Evolutionary conservation across 2,888 invertebrate species (phyloP), one percentile per base, ranked within the genome.

Genomic region (Hyalella azteca): DNA sequence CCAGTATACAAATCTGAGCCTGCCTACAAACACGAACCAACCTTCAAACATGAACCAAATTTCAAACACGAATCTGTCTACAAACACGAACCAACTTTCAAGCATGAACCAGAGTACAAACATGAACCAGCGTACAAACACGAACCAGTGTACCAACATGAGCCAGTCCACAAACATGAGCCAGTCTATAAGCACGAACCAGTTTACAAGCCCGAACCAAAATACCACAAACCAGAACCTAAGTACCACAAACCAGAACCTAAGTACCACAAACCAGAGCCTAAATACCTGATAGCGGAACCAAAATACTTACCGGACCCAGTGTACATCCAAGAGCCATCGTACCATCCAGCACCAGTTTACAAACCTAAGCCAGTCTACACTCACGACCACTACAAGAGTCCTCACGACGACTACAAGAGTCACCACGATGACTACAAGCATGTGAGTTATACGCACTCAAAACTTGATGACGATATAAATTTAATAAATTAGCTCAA

Each of bases 311-410:
- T 40, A 13, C 40, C 73, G 1, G 73, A 29, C 4, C 73, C 77
- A 7, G 49, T 32, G 26, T 78, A 78, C 77, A n/a, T 49, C n/a
- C 29, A 29, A 9, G 76, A 26, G 48, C 76, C 76, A 11, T 48
- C 76, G 13, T 75, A 75, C 75, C 40, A 73, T 15, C 40, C 73
- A 2, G 73, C 40, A 13, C 73, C 77, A 7, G 49, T 32, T 13
- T 78, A 78, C 77, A 7, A 50, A 5, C 77, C 78, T 22, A 59
- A 78, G 59, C 29, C 78, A 26, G 19, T 78, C 60, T 78, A 78
- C 59, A 41, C n/a, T 2, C 78, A 32, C 13, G 59, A 78, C 39
- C 78, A 59, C 11, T 41, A 54, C 40, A 54, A 78, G 40, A 50
- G 41, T 45, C 78, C 36, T 22, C 41, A 78, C 40, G 40, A n/a